Evolutionary conservation across 2,797 vertebrate species (phyloP), one percentile per base, ranked within the genome.

Genomic region (Propithecus deckenii): DNA sequence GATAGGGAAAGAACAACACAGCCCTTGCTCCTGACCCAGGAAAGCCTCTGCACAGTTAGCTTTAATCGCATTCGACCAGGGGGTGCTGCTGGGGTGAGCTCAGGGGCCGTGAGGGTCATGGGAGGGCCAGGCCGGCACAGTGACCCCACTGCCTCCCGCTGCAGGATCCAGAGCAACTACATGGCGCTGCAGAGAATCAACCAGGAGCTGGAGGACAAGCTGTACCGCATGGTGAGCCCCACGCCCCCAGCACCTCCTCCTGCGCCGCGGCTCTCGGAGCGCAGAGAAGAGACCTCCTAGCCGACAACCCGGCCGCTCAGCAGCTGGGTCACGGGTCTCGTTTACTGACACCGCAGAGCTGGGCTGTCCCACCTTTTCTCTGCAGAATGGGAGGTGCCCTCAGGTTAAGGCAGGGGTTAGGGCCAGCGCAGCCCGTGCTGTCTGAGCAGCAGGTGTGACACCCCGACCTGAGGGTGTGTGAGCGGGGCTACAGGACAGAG

Each of bases 151-250:
- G 91, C 98, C 95, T 98, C 91, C 97, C 97, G 52, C 98, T 98
- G 95, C 97, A 99, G 99, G 99, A 99, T 99, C 98, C 99, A 99
- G 98, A 99, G 99, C 98, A 99, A 99, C 98, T 99, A 99, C 98
- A 98, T 99, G 98, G 99, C 99, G 55, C 99, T 99, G 97, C 99
- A 99, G 98, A 99, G 99, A 98, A 99, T 99, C 99, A 99, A 99
- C 98, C 99, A 99, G 98, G 99, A 99, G 98, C 98, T 99, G 98
- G 99, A 99, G 97, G 99, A 99, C 97, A 99, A 99, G 98, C 99
- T 99, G 96, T 99, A 99, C 97, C 98, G 99, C 97, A 99, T 99
- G 99, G 99, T 99, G 98, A 99, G 98, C 85, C 63, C n/a, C 55
- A 10, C 0, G 4, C 2, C 6, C 2, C 11, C 46, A 4, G 32